These are phyloP conservation scores for Harpagoxenus sublaevis DNA, from an alignment of 2,888 invertebrate species.

Conservation along the genomic window DNA sequence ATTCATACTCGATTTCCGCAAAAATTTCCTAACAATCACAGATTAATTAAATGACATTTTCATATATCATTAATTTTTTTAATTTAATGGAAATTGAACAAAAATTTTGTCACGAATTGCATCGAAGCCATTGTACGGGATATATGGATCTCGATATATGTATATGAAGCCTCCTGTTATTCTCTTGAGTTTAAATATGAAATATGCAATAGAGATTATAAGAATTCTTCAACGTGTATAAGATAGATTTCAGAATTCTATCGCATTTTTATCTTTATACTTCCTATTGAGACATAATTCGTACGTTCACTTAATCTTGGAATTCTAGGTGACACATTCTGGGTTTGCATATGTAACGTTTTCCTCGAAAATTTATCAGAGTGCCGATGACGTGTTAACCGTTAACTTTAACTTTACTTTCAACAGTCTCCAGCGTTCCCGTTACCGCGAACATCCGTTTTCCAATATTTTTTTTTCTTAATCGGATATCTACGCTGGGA, in stretches of 20 bases:
- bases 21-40: not conserved
- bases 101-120: not conserved
- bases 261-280: not conserved
- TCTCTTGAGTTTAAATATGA: slow-evolving; percentile 55
- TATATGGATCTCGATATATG: slow-evolving; percentile 51
- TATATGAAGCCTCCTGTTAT: slow-evolving; percentile 56
- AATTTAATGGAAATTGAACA: not conserved
- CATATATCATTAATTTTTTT: too few species aligned
- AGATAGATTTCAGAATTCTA: slow-evolving; percentile 40
- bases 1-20: not conserved
- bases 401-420: slow-evolving; percentile 37
- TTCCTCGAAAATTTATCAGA: slow-evolving; percentile 19
- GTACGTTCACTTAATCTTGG: not conserved
- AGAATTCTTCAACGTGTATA: slow-evolving; percentile 36
- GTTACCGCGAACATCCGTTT: slow-evolving; percentile 36
- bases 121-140: not conserved
- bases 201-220: slow-evolving; percentile 60
- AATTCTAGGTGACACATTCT: slow-evolving; percentile 36
- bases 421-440: slow-evolving; percentile 16
- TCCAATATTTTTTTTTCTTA: slow-evolving; percentile 12
- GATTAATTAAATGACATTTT: not conserved
- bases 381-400: slow-evolving; percentile 16
- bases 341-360: slow-evolving; percentile 4
- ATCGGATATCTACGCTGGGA: slow-evolving; percentile 4
- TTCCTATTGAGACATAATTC: not conserved